Evolutionary conservation across 1,140 invertebrate genomes (phyloP).

Genomic region (Orius laevigatus): DNA sequence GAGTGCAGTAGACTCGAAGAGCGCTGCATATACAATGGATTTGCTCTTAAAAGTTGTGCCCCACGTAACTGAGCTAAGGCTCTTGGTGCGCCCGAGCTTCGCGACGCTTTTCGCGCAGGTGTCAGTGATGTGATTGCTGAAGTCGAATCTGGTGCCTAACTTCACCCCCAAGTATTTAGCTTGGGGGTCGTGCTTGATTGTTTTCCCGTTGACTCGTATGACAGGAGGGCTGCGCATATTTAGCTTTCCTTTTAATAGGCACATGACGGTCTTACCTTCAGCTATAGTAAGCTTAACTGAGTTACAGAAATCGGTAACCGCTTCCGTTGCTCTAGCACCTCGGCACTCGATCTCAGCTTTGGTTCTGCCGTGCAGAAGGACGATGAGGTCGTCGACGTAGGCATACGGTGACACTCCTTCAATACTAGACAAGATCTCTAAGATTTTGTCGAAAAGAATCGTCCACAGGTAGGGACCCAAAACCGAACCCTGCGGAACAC

Average conservation of each 20-base stretch:
- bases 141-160: not conserved
- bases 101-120: not conserved
- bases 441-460: no score
- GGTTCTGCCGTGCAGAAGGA: not conserved
- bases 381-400: not conserved
- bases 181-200: not conserved
- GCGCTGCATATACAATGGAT: not conserved
- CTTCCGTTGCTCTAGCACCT: not conserved
- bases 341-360: not conserved
- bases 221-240: not conserved
- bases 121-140: not conserved
- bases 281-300: not conserved
- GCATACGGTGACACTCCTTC: no score
- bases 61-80: not conserved
- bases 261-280: not conserved
- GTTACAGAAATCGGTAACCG: not conserved
- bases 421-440: no score
- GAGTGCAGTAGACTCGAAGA: not conserved
- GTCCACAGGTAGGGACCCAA: slow-evolving; percentile 22
- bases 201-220: not conserved
- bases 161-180: not conserved
- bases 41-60: not conserved
- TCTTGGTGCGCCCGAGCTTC: not conserved
- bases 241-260: not conserved
- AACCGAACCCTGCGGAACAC: slow-evolving; percentile 16